A percentile compares a stretch with the other conserved stretches of the same genome.
Evolutionary conservation across 2,113 vertebrate species (phyloP).

Genomic region (Xenus cinereus): DNA sequence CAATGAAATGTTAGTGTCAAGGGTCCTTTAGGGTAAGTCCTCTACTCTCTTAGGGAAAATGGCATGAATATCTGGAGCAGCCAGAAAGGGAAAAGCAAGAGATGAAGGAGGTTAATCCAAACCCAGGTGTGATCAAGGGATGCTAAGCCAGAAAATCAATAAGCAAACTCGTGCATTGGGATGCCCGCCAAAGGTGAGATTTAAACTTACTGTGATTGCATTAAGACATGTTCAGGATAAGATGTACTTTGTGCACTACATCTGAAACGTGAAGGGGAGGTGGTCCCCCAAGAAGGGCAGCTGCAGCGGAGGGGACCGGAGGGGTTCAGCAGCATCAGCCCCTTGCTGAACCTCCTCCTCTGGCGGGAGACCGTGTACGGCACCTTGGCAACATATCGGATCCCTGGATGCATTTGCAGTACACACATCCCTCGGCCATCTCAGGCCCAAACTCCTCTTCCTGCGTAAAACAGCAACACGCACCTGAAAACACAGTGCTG

Average conservation of each 20-base stretch:
- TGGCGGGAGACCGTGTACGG: accelerated
- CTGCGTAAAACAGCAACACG: not conserved
- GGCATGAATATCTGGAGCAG: not conserved
- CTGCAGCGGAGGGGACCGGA: accelerated
- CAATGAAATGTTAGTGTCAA: not conserved
- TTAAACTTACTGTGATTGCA: not conserved
- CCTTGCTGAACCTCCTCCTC: not conserved
- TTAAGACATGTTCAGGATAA: not conserved
- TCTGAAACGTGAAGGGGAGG: accelerated
- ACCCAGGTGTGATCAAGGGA: not conserved
- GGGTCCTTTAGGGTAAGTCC: not conserved
- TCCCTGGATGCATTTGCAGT: too few species aligned
- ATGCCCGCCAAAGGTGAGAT: not conserved
- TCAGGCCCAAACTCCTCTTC: not conserved
- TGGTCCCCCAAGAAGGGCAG: not conserved
- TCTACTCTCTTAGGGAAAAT: not conserved
- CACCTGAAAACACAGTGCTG: not conserved
- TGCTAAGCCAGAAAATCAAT: not conserved
- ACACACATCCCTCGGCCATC: not conserved
- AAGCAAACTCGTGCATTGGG: accelerated
- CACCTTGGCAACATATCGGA: not conserved
- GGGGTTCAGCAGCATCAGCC: not conserved
- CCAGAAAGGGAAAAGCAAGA: not conserved
- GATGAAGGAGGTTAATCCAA: not conserved
- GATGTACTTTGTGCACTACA: not conserved